Conservation (phyloP, 2,797 vertebrate species). For the Anas flavirostris region DNA sequence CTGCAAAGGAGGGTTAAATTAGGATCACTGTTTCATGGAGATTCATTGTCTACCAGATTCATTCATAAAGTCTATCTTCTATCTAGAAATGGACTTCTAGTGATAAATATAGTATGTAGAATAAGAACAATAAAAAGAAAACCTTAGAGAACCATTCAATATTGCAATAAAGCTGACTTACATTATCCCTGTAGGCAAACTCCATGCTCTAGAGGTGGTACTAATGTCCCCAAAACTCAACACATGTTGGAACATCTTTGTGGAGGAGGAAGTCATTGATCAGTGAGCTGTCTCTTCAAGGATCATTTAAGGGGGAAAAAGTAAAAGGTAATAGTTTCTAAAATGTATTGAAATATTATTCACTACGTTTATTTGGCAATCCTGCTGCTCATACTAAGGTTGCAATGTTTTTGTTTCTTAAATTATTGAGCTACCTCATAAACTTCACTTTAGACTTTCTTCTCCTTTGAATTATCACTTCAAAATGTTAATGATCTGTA, state of each 20-base stretch:
- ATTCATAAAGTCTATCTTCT: slow-evolving; percentile 5
- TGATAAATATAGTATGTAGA: slow-evolving; percentile 27
- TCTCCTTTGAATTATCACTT: not conserved
- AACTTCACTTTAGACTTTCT: not conserved
- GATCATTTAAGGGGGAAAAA: slow-evolving; percentile 43
- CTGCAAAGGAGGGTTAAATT: slow-evolving; percentile 36
- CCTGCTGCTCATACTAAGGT: slow-evolving; percentile 60
- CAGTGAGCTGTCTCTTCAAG: slow-evolving; percentile 51
- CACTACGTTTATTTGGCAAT: slow-evolving; percentile 52
- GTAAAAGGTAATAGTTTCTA: slow-evolving; percentile 57
- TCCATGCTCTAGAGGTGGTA: slow-evolving; percentile 69
- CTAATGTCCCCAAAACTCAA: slow-evolving; percentile 53
- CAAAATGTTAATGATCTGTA: not conserved
- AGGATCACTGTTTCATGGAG: slow-evolving; percentile 39
- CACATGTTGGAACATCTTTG: slow-evolving; percentile 67
- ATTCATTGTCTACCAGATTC: slow-evolving; percentile 9
- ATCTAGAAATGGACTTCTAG: not conserved
- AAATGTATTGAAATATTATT: slow-evolving; percentile 31
- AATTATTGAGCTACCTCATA: not conserved
- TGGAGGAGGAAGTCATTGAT: slow-evolving; percentile 67
- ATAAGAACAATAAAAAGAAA: slow-evolving; percentile 73
- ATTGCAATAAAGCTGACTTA: slow-evolving; percentile 67
- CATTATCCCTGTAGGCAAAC: slow-evolving; percentile 58
- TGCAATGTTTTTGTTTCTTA: slow-evolving; percentile 36
- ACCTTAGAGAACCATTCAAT: slow-evolving; percentile 54